Evolutionary conservation across 2,888 invertebrate genomes (phyloP).

Genomic region (Dicyrtomina minuta): DNA sequence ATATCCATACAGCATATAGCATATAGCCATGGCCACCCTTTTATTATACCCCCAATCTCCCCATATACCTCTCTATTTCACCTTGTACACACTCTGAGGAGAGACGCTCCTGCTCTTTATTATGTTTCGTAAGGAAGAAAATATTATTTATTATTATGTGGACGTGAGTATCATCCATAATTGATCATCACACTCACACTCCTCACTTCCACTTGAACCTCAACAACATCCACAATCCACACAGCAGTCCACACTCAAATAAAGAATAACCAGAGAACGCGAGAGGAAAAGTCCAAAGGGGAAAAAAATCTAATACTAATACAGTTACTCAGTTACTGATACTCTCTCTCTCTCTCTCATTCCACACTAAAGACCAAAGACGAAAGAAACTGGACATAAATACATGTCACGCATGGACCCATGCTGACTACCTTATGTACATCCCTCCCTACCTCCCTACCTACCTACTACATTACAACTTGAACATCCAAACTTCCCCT

Average conservation of each 20-base stretch:
- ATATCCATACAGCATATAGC: no score
- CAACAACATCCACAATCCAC: background rate
- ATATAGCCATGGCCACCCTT: no score
- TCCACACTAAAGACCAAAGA: no score
- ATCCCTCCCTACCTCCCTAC: no score
- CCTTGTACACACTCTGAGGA: no score
- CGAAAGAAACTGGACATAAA: conserved; percentile 13
- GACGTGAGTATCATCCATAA: conserved; percentile 27
- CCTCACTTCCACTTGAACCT: background rate
- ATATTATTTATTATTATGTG: conserved; percentile 29
- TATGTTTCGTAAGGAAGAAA: conserved; percentile 7
- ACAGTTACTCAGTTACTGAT: conserved; percentile 4
- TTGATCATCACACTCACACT: conserved; percentile 4
- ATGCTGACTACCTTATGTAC: background rate
- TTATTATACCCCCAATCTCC: no score
- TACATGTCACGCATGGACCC: conserved; percentile 20
- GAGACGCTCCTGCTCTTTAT: background rate
- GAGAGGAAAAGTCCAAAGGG: background rate
- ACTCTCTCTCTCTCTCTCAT: background rate
- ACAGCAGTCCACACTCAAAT: background rate
- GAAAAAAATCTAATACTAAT: background rate
- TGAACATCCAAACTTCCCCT: no score
- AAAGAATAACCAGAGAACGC: background rate
- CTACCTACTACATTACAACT: no score
- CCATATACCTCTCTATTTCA: no score